Conservation (phyloP, 2,113 vertebrate species). For the Thryonomys swinderianus region DNA sequence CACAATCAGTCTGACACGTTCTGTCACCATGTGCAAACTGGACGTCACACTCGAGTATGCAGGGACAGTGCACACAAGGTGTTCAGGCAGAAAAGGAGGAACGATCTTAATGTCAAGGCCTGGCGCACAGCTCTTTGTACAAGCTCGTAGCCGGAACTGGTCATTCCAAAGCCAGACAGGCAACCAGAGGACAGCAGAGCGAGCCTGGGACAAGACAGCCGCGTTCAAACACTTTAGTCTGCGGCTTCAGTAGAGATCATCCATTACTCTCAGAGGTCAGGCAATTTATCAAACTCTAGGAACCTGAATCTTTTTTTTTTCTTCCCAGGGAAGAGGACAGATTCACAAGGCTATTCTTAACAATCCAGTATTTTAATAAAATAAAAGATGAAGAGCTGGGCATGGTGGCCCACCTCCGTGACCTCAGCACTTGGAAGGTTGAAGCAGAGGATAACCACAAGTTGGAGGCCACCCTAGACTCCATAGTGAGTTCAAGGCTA, state of each 20-base stretch:
- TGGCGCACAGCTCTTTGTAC: not conserved
- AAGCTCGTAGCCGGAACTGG: not conserved
- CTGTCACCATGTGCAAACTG: not conserved
- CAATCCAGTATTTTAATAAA: not conserved
- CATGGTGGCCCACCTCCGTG: not conserved
- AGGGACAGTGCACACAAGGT: not conserved
- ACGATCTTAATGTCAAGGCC: not conserved
- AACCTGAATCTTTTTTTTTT: conserved; percentile 14
- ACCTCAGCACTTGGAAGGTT: not conserved
- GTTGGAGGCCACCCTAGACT: not conserved
- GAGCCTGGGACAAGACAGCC: conserved; percentile 5
- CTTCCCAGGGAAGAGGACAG: not conserved
- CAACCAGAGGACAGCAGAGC: not conserved
- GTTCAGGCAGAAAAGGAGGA: not conserved
- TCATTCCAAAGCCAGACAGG: not conserved
- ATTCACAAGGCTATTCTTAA: not conserved
- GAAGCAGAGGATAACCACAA: not conserved
- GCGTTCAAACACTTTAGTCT: conserved; percentile 59
- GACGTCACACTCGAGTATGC: accelerated
- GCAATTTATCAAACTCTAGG: conserved; percentile 56
- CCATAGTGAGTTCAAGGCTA: not conserved
- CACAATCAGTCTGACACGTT: accelerated
- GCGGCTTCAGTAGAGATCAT: not conserved
- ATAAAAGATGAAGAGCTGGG: not conserved
- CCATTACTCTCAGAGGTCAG: conserved; percentile 60